These are phyloP conservation scores for Notothenia coriiceps DNA, from an alignment of 2,113 vertebrate species.

Conservation along the genomic window DNA sequence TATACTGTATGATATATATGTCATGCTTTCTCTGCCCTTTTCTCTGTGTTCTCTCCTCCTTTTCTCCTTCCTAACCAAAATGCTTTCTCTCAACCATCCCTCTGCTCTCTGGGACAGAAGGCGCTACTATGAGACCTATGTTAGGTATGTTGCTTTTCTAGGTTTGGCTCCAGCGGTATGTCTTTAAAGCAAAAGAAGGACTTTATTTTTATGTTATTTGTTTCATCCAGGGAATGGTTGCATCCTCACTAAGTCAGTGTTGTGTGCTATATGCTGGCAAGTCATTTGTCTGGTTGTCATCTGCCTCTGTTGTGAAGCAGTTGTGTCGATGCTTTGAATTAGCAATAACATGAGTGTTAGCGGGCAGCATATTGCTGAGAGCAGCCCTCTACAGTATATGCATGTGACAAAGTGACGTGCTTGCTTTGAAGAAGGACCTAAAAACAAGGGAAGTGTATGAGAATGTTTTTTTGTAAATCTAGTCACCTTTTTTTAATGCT, in stretches of 20 bases:
- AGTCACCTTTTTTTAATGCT: slow-evolving; percentile 2
- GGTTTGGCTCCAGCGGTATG: slow-evolving; percentile 66
- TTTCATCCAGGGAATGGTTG: slow-evolving; percentile 53
- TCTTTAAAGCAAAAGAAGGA: slow-evolving; percentile 38
- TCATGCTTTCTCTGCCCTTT: slow-evolving; percentile 47
- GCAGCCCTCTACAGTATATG: slow-evolving; percentile 55
- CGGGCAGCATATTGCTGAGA: slow-evolving; percentile 61
- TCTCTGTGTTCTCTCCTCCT: slow-evolving; percentile 63
- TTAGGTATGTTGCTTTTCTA: slow-evolving; percentile 91
- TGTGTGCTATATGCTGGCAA: slow-evolving; percentile 57
- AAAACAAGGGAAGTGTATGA: slow-evolving; percentile 16
- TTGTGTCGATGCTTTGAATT: slow-evolving; percentile 25
- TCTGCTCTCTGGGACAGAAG: slow-evolving; percentile 92
- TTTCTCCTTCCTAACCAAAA: slow-evolving; percentile 80
- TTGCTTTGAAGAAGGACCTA: slow-evolving; percentile 57
- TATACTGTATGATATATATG: slow-evolving; percentile 79
- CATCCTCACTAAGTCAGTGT: slow-evolving; percentile 54
- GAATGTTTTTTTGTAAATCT: slow-evolving; percentile 11
- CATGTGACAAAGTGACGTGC: slow-evolving; percentile 67
- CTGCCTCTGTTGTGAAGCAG: slow-evolving; percentile 1
- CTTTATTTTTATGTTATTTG: slow-evolving; percentile 21
- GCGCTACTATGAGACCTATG: slow-evolving; percentile 98
- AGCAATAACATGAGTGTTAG: slow-evolving; percentile 18
- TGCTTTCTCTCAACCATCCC: slow-evolving; percentile 85
- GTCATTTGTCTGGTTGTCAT: slow-evolving; percentile 22